Evolutionary conservation across 1,140 invertebrate species (phyloP), one percentile per base, ranked within the genome.

Genomic region (Microplitis mediator): DNA sequence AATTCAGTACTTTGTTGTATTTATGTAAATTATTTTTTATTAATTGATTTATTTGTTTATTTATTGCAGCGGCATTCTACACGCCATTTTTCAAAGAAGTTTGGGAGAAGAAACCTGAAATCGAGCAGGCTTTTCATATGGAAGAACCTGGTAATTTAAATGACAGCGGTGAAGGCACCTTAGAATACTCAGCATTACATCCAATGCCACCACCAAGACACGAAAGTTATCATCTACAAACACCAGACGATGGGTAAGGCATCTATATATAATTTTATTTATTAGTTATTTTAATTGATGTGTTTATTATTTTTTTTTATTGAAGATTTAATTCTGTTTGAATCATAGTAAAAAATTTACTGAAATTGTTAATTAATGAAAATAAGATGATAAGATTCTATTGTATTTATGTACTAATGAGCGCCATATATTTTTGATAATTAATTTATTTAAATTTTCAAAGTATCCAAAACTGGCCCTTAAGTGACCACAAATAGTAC

Each of bases 31-130:
- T 39, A 58, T 36, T 65, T 70, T 71, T 58, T 54, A 56, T 70
- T 71, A 62, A 14, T 62, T 56, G 61, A 36, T 75, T 45, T 50
- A 66, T 45, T 45, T 39, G 9, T 39, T 39, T 62, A 51, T 71
- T 76, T 60, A 75, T 88, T 91, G 3, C 85, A 97, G 95, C 95
- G 80, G 95, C 95, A 52, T 97, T 97, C 86, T 98, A 97, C 84
- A 96, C 95, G 60, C 96, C 95, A 64, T 98, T 99, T 88, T 96
- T 98, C 86, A 96, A 97, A 84, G 95, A 96, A 85, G 95, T 96
- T 13, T 97, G 95, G 95, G 95, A 97, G 79, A 95, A 96, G 78
- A 97, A 98, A 79, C 95, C 95, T 39, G 95, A 97, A 87, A 97
- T 97, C 69, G 97, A 98, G 82, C 94, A 95, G 82, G 94, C 94